Percentiles rank a stretch among this genome's conserved stretches.
phyloP scores from a whole-genome alignment of 2,113 vertebrate species.

The Condylura cristata region DNA sequence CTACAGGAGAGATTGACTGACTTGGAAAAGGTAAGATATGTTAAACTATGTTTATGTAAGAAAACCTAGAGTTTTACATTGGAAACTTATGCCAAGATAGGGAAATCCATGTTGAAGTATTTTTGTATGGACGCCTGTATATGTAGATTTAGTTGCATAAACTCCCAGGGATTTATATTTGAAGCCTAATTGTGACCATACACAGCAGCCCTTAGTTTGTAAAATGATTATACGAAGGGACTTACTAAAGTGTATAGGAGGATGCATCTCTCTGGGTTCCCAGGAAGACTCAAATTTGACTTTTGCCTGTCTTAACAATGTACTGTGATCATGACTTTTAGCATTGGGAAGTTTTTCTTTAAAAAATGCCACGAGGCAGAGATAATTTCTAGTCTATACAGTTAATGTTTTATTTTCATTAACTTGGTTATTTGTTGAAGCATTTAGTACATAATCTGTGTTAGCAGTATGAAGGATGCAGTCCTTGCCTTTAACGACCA shows the following conservation, averaged over 20 bases:
- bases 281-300: background rate
- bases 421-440: background rate
- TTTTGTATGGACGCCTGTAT: background rate
- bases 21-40: conserved; percentile 93
- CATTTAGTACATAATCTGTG: background rate
- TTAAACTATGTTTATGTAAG: background rate
- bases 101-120: background rate
- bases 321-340: conserved; percentile 10
- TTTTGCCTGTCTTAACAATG: background rate
- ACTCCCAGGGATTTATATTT: background rate
- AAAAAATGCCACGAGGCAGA: background rate
- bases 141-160: background rate
- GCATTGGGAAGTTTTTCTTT: conserved; percentile 32
- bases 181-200: background rate
- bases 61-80: background rate
- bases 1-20: conserved; percentile 94
- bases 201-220: background rate
- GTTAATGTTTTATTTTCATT: conserved; percentile 38
- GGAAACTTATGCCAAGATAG: background rate
- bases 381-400: background rate
- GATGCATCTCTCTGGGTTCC: background rate
- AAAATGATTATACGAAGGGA: background rate
- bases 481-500: background rate
- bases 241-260: background rate
- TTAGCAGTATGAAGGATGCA: background rate